Evolutionary conservation across 2,888 invertebrate species (phyloP).

Genomic region (Harpalus rubripes): DNA sequence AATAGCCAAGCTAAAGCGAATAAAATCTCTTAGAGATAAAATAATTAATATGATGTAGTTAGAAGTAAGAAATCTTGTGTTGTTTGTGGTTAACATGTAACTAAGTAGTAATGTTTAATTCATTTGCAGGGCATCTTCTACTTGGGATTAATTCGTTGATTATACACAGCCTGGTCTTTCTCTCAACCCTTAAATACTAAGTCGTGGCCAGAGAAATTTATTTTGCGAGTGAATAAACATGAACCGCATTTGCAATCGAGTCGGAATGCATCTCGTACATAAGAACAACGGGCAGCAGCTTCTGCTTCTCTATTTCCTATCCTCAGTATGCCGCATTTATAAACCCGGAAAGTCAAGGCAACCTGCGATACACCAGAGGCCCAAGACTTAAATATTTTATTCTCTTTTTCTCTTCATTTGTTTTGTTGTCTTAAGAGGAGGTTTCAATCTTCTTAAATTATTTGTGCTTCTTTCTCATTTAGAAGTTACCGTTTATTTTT

Average conservation of each 20-base stretch:
- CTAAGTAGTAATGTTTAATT: slow-evolving; percentile 38
- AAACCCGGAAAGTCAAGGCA: slow-evolving; percentile 11
- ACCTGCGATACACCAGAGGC: slow-evolving; percentile 13
- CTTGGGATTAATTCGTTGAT: slow-evolving; percentile 48
- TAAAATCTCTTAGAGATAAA: background rate
- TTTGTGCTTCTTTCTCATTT: slow-evolving; percentile 43
- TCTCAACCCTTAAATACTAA: slow-evolving; percentile 32
- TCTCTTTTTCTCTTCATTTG: slow-evolving; percentile 42
- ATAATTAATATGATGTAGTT: background rate
- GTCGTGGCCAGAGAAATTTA: slow-evolving; percentile 26
- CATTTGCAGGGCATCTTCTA: background rate
- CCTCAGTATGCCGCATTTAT: slow-evolving; percentile 19
- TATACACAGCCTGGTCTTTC: slow-evolving; percentile 19
- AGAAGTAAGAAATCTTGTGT: background rate
- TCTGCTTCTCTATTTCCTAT: background rate
- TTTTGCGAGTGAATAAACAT: slow-evolving; percentile 50
- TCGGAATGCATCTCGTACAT: slow-evolving; percentile 38
- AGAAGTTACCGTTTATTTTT: slow-evolving; percentile 34
- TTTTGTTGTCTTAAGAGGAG: slow-evolving; percentile 46
- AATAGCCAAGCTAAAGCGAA: no score
- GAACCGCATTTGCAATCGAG: slow-evolving; percentile 40
- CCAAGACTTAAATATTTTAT: slow-evolving; percentile 32
- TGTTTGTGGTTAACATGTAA: slow-evolving; percentile 12
- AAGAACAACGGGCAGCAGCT: background rate
- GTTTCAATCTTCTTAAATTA: slow-evolving; percentile 46